These are phyloP conservation scores for Lithobates sylvaticus DNA, from an alignment of 2,797 vertebrate genomes.

Conservation along the genomic window DNA sequence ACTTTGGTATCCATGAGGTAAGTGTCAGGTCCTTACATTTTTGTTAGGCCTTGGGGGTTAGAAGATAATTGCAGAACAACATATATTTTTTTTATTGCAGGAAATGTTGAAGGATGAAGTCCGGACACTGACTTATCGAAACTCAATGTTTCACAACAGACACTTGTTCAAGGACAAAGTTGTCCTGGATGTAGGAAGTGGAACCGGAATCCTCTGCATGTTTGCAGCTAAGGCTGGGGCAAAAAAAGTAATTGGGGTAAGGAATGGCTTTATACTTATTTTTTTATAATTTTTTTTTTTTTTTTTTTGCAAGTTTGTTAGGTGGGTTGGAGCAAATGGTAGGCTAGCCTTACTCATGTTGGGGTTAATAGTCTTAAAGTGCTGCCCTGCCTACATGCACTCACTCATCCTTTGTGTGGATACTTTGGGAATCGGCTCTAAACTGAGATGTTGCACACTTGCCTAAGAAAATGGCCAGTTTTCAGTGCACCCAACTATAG, in stretches of 20 bases:
- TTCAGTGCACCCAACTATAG: no score
- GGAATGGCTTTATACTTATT: slow-evolving; percentile 54
- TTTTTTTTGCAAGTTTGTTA: background rate
- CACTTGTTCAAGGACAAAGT: slow-evolving; percentile 96
- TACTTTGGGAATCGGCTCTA: no score
- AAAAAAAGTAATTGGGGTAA: slow-evolving; percentile 91
- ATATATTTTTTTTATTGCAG: slow-evolving; percentile 66
- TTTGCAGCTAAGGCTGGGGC: slow-evolving; percentile 94
- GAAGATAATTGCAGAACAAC: background rate
- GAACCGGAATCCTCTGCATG: slow-evolving; percentile 96
- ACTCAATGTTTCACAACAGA: slow-evolving; percentile 97
- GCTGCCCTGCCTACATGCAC: no score
- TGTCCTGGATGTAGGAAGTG: slow-evolving; percentile 92
- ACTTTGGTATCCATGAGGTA: slow-evolving; percentile 96
- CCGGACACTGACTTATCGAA: slow-evolving; percentile 92
- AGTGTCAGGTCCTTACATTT: background rate
- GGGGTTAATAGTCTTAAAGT: no score
- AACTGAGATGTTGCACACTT: no score
- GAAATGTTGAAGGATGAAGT: slow-evolving; percentile 97
- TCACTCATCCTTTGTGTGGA: no score
- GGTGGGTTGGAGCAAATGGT: no score
- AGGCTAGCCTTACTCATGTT: background rate
- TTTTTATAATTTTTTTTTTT: no score
- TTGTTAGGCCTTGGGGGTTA: no score
- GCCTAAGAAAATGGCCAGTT: no score